Evolutionary conservation across 2,113 vertebrate genomes (phyloP).

Genomic region (Pongo pygmaeus): DNA sequence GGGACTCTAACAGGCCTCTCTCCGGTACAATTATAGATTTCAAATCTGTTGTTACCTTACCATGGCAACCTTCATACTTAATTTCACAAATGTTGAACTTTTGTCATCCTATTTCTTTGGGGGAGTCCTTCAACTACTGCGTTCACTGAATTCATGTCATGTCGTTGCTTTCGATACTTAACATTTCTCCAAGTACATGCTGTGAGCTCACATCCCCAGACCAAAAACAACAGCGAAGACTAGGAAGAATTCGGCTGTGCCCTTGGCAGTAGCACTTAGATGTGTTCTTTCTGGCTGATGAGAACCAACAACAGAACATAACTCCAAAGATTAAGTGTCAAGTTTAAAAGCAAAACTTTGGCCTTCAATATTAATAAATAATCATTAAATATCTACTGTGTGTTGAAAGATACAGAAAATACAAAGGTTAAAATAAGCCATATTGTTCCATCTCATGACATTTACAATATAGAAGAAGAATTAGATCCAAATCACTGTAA

Average conservation of each 20-base stretch:
- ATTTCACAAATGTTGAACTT: conserved; percentile 36
- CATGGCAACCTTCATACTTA: conserved; percentile 52
- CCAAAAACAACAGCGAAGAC: background rate
- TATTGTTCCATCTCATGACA: background rate
- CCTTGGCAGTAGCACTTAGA: background rate
- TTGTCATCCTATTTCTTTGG: background rate
- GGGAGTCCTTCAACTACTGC: background rate
- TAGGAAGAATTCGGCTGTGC: background rate
- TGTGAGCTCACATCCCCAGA: background rate
- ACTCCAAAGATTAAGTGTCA: background rate
- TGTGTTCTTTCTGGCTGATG: background rate
- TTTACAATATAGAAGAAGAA: background rate
- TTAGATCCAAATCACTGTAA: background rate
- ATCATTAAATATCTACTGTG: background rate
- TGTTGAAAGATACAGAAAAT: background rate
- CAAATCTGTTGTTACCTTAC: conserved; percentile 56
- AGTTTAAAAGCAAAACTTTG: conserved; percentile 21
- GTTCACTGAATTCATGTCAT: background rate
- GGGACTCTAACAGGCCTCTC: background rate
- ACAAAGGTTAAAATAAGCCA: background rate
- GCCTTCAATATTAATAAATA: conserved; percentile 32
- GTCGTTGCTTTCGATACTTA: background rate
- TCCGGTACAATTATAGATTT: conserved; percentile 47
- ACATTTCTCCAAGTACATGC: background rate
- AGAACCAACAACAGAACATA: background rate